phyloP scores from a whole-genome alignment of 2,797 vertebrate species.

The Helostoma temminkii region DNA sequence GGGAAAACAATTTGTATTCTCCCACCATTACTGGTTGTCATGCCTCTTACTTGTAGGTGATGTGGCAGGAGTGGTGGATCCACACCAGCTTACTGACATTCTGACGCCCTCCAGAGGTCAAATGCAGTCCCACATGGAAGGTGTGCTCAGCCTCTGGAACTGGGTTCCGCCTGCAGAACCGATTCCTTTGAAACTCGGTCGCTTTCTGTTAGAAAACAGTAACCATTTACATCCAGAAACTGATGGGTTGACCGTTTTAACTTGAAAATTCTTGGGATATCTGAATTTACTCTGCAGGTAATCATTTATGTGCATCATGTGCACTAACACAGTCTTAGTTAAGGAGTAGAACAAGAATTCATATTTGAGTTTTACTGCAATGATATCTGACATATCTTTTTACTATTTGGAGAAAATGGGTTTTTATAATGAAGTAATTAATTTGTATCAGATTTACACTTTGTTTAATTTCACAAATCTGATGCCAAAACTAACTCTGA shows the following conservation, averaged over 20 bases:
- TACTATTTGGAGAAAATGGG: neutral
- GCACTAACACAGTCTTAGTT: neutral
- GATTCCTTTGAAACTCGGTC: constrained; percentile 85
- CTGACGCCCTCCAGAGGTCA: constrained; percentile 93
- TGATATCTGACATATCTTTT: too few relatives aligned
- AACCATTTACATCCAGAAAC: constrained; percentile 5
- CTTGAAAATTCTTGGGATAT: neutral
- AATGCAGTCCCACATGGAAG: constrained; percentile 94
- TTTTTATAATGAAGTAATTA: neutral
- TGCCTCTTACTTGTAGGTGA: constrained; percentile 90
- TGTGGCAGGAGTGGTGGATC: constrained; percentile 98
- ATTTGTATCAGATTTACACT: neutral
- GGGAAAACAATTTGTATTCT: fast-evolving
- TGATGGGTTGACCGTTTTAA: neutral
- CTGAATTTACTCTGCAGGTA: neutral
- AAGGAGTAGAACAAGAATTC: neutral
- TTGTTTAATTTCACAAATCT: neutral
- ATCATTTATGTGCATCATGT: neutral
- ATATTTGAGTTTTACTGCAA: neutral
- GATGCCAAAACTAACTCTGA: too few relatives aligned
- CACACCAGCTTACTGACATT: constrained; percentile 95
- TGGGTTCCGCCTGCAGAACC: constrained; percentile 89
- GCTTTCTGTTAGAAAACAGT: constrained; percentile 84
- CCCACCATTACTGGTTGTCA: neutral
- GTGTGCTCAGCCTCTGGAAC: constrained; percentile 91